phyloP scores from a whole-genome alignment of 2,113 vertebrate genomes.

The Monarcha castaneiventris region DNA sequence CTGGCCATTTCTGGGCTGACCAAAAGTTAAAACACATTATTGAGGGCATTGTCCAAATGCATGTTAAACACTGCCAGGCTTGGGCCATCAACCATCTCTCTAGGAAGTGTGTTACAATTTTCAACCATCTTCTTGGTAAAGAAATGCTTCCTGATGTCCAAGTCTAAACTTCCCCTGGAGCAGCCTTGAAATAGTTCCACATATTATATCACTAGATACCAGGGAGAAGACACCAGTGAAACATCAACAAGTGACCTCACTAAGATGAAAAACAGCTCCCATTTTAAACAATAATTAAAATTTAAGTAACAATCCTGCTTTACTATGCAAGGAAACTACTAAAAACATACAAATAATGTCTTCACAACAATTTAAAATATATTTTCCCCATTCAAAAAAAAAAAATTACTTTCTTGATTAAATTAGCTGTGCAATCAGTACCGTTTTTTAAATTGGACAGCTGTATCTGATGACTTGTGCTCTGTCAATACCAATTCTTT shows the following conservation, averaged over 20 bases:
- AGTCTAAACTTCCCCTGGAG: fast-evolving
- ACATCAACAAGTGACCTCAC: background rate
- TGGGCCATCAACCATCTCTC: background rate
- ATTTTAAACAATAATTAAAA: background rate
- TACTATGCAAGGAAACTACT: background rate
- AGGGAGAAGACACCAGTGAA: background rate
- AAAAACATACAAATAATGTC: background rate
- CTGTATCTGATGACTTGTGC: background rate
- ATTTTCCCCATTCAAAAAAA: background rate
- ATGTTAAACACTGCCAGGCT: background rate
- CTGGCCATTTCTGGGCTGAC: background rate
- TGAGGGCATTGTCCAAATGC: background rate
- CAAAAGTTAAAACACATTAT: background rate
- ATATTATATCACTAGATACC: background rate
- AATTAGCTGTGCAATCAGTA: background rate
- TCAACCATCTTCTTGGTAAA: fast-evolving
- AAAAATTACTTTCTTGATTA: background rate
- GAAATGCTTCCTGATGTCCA: background rate
- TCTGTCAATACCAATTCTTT: background rate
- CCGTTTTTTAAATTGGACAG: background rate
- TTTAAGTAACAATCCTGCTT: background rate
- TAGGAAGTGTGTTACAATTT: background rate
- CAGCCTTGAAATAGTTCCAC: background rate
- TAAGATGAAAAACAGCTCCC: background rate
- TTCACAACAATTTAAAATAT: background rate